These are phyloP conservation scores for Allobates femoralis DNA, from an alignment of 2,797 vertebrate genomes.

Conservation along the genomic window DNA sequence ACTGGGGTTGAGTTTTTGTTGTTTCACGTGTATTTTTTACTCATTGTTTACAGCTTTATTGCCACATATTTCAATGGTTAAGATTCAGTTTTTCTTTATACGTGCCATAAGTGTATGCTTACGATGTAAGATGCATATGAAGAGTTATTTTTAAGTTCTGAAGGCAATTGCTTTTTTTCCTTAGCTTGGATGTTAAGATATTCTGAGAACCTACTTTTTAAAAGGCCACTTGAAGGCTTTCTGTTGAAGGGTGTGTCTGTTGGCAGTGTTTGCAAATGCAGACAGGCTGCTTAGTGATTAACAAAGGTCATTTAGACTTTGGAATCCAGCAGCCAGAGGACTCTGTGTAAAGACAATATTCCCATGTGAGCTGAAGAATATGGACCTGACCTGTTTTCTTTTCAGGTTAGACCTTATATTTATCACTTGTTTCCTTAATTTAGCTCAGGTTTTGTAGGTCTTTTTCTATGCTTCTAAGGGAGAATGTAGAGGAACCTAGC, in stretches of 20 bases:
- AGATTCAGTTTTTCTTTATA: background rate
- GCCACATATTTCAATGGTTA: background rate
- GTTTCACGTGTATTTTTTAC: background rate
- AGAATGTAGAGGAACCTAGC: conserved; percentile 18
- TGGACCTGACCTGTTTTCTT: conserved; percentile 67
- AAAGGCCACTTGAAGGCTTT: conserved; percentile 89
- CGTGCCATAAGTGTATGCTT: background rate
- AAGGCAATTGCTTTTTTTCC: conserved; percentile 70
- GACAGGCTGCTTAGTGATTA: conserved; percentile 98
- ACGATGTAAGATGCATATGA: background rate
- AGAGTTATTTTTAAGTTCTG: background rate
- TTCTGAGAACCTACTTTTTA: conserved; percentile 92
- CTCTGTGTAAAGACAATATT: conserved; percentile 72
- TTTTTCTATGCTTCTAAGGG: background rate
- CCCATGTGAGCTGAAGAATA: conserved; percentile 80
- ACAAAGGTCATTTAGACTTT: conserved; percentile 99
- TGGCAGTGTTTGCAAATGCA: conserved; percentile 90
- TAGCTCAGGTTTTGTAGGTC: background rate
- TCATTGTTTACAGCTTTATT: background rate
- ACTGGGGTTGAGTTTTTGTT: background rate
- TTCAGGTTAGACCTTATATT: conserved; percentile 14
- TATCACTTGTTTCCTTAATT: background rate
- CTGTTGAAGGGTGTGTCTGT: conserved; percentile 94
- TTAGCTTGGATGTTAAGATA: conserved; percentile 78
- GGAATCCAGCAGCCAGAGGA: conserved; percentile 90